Percentiles rank a stretch among this genome's conserved stretches.
These are phyloP conservation scores for Tetragonula carbonaria DNA, from an alignment of 2,888 invertebrate genomes.

Conservation along the genomic window DNA sequence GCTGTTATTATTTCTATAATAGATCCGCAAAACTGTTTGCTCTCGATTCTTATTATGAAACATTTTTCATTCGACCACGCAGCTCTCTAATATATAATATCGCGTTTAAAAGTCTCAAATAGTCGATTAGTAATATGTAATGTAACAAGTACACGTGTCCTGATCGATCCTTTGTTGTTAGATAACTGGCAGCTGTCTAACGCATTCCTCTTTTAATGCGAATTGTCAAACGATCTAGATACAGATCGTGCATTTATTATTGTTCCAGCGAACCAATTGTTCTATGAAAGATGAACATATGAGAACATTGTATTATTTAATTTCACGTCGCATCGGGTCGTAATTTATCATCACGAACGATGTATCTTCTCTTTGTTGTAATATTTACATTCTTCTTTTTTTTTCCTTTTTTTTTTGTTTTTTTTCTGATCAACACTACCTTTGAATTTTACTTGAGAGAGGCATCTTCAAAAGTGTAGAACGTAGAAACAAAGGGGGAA, in stretches of 20 bases:
- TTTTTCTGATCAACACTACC: too few species aligned
- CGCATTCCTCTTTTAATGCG: not conserved
- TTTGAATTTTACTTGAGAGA: not conserved
- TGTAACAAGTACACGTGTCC: not conserved
- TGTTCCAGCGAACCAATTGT: not conserved
- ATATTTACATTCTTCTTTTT: not conserved
- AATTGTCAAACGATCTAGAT: not conserved
- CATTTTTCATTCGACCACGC: not conserved
- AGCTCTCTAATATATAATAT: too few species aligned
- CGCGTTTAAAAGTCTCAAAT: not conserved
- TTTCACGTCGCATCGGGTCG: not conserved
- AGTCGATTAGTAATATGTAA: not conserved
- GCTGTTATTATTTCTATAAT: not conserved
- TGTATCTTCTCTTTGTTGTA: not conserved
- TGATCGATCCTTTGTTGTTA: not conserved
- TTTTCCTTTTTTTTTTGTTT: not conserved
- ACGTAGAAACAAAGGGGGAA: not conserved
- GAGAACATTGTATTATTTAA: not conserved
- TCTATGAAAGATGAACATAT: not conserved
- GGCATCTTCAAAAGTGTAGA: not conserved
- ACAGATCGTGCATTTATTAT: not conserved
- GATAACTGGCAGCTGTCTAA: not conserved
- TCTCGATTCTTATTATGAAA: not conserved
- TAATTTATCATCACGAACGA: not conserved
- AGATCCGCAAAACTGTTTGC: not conserved